These are phyloP conservation scores for Linyphia triangularis DNA, from an alignment of 2,888 invertebrate species.

Conservation along the genomic window DNA sequence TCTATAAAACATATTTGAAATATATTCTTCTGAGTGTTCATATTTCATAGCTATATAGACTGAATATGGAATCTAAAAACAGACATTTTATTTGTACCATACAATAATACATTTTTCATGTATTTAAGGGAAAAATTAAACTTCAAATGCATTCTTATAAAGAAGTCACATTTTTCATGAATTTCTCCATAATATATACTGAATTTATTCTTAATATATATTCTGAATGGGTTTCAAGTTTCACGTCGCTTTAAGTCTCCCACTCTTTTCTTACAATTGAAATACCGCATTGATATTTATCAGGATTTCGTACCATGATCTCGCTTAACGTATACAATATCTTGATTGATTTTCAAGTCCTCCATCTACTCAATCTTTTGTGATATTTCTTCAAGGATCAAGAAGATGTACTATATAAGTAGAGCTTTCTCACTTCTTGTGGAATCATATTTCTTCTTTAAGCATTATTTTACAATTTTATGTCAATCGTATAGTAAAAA, in stretches of 20 bases:
- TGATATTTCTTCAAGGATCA: slow-evolving; percentile 38
- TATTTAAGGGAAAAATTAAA: no score
- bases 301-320: background rate
- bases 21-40: no score
- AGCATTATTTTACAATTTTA: no score
- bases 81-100: no score
- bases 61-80: no score
- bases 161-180: no score
- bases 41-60: no score
- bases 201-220: background rate
- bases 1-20: no score
- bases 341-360: slow-evolving; percentile 16
- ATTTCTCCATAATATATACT: no score
- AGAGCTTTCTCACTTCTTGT: background rate
- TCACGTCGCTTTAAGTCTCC: background rate
- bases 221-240: background rate
- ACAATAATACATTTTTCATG: no score
- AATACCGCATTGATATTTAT: background rate
- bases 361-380: background rate
- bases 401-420: slow-evolving; percentile 28
- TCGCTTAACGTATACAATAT: slow-evolving; percentile 26
- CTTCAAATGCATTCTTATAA: background rate
- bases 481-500: no score
- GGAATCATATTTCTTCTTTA: background rate
- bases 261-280: background rate